phyloP scores from a whole-genome alignment of 2,113 vertebrate genomes.

The Myiopsitta monachus region DNA sequence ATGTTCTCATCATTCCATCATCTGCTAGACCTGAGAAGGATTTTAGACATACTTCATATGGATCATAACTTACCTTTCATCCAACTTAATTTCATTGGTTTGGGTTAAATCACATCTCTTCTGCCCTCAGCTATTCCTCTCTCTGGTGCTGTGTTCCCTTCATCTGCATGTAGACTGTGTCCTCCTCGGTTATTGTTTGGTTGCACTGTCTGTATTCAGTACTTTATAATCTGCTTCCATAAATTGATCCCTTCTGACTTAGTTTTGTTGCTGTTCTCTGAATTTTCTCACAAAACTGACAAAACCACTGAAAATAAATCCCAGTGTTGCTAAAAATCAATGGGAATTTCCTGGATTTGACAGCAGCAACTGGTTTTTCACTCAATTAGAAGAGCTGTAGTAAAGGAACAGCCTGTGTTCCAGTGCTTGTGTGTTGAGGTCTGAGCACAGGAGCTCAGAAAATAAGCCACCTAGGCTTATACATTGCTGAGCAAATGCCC shows the following conservation, averaged over 20 bases:
- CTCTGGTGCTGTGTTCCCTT: background rate
- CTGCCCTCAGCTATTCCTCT: background rate
- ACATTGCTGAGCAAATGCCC: background rate
- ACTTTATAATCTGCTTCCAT: background rate
- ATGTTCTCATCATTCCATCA: rapidly evolving
- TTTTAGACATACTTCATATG: background rate
- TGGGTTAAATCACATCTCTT: background rate
- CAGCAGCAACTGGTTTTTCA: background rate
- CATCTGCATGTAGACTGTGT: rapidly evolving
- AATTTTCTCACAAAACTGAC: background rate
- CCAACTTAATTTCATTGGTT: background rate
- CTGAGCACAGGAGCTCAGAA: background rate
- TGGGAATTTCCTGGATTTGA: background rate
- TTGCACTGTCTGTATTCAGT: rapidly evolving
- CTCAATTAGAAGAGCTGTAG: background rate
- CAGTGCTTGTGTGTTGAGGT: background rate
- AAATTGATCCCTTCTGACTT: background rate
- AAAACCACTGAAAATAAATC: background rate
- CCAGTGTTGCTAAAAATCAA: background rate
- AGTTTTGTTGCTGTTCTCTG: background rate
- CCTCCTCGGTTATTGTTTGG: background rate
- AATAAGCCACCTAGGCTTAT: rapidly evolving
- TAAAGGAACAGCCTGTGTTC: background rate
- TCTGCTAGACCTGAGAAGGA: background rate
- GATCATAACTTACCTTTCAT: background rate